Conservation (phyloP, 1,140 invertebrate genomes). For the Melanaphis sacchari region DNA sequence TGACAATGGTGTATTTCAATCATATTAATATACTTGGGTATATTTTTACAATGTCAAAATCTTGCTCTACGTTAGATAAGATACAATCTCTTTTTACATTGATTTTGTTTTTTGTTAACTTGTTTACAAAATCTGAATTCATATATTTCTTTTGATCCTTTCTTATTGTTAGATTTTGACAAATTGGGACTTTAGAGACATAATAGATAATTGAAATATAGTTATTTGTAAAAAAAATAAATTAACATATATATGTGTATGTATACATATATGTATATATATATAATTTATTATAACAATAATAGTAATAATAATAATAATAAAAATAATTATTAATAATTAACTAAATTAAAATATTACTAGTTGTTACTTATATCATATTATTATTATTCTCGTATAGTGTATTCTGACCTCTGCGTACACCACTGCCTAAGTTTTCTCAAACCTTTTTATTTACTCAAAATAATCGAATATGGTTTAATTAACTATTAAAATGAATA, state of each 20-base stretch:
- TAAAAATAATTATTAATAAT: conserved; percentile 16
- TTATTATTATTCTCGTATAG: conserved; percentile 39
- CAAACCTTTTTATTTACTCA: conserved; percentile 52
- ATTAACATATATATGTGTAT: background rate
- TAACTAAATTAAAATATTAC: conserved; percentile 45
- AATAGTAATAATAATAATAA: background rate
- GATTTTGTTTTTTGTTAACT: conserved; percentile 39
- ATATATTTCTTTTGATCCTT: background rate
- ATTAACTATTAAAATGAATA: conserved; percentile 50
- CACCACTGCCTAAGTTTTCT: conserved; percentile 56
- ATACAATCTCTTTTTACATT: conserved; percentile 36
- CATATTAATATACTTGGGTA: conserved; percentile 30
- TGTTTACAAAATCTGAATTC: conserved; percentile 39
- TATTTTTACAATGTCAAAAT: conserved; percentile 34
- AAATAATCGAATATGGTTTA: conserved; percentile 42
- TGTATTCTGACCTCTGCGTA: conserved; percentile 56
- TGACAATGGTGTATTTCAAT: conserved; percentile 30
- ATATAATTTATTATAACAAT: conserved; percentile 15
- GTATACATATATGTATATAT: background rate
- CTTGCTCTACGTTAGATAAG: conserved; percentile 33
- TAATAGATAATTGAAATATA: conserved; percentile 39
- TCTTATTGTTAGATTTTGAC: conserved; percentile 28
- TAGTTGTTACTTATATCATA: conserved; percentile 39
- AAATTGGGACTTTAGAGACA: conserved; percentile 42
- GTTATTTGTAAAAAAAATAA: conserved; percentile 37